Conservation (phyloP, 2,113 vertebrate genomes). For the Melozone crissalis region DNA sequence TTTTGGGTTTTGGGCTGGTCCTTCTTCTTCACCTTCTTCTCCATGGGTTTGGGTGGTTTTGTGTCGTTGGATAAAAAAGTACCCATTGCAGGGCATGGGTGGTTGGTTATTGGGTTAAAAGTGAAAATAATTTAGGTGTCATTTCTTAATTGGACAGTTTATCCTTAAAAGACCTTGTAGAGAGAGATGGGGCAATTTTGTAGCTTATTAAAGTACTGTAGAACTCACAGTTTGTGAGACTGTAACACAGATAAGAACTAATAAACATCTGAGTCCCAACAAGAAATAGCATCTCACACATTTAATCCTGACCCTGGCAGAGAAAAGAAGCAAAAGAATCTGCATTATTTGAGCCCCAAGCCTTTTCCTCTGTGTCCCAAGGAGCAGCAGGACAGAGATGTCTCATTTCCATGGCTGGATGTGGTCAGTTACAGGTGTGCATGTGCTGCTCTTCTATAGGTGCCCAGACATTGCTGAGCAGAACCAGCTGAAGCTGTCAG, state of each 20-base stretch:
- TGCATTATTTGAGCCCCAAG: not conserved
- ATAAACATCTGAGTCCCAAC: not conserved
- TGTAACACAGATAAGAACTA: not conserved
- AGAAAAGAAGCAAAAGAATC: not conserved
- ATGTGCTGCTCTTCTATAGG: rapidly evolving
- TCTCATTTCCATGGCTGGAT: not conserved
- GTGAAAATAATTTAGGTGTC: not conserved
- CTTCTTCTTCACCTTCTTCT: not conserved
- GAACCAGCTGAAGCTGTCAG: not conserved
- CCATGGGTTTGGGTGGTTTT: not conserved
- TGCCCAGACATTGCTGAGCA: not conserved
- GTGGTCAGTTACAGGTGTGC: rapidly evolving
- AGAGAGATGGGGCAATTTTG: not conserved
- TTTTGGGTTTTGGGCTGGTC: not conserved
- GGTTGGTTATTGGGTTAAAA: not conserved
- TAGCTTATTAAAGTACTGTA: not conserved
- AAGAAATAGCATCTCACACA: not conserved
- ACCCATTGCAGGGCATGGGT: rapidly evolving
- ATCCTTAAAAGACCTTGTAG: not conserved
- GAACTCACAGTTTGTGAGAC: not conserved
- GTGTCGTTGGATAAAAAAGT: not conserved
- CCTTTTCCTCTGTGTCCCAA: not conserved
- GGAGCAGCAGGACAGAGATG: not conserved
- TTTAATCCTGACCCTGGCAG: not conserved
- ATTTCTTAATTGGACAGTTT: not conserved